These are phyloP conservation scores for Luffia ferchaultella DNA, from an alignment of 2,888 invertebrate genomes.

Conservation along the genomic window DNA sequence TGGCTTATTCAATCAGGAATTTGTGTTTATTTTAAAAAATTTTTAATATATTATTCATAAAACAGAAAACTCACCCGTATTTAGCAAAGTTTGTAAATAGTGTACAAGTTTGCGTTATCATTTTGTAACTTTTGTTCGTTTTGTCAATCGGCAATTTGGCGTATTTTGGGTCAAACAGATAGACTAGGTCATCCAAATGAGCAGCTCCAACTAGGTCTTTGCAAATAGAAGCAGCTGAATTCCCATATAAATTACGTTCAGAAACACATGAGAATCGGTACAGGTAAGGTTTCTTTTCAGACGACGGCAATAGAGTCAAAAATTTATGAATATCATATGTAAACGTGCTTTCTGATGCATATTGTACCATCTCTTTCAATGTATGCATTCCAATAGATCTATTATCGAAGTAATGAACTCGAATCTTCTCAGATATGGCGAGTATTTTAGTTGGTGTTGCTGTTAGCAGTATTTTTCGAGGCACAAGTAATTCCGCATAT, in stretches of 20 bases:
- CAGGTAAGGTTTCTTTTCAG: not conserved
- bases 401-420: slow-evolving; percentile 20
- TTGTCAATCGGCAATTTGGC: slow-evolving; percentile 11
- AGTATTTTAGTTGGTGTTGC: slow-evolving; percentile 17
- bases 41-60: slow-evolving; percentile 7
- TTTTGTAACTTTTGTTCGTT: slow-evolving; percentile 10
- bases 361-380: slow-evolving; percentile 19
- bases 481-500: slow-evolving; percentile 21
- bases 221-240: slow-evolving; percentile 11
- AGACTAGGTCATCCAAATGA: slow-evolving; percentile 17
- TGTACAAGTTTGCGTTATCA: slow-evolving; percentile 12
- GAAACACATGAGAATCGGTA: slow-evolving; percentile 3
- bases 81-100: slow-evolving; percentile 19
- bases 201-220: not conserved
- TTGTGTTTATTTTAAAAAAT: not conserved
- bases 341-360: slow-evolving; percentile 17
- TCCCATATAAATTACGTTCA: slow-evolving; percentile 3
- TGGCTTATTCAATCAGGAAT: not conserved
- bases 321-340: slow-evolving; percentile 21
- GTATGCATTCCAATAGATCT: slow-evolving; percentile 16
- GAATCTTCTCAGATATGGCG: slow-evolving; percentile 18
- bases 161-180: slow-evolving; percentile 15
- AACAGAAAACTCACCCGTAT: slow-evolving; percentile 17
- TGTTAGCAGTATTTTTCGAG: slow-evolving; percentile 12
- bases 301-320: slow-evolving; percentile 14